Conservation (phyloP, 1,140 invertebrate species). For the Phthorimaea operculella region DNA sequence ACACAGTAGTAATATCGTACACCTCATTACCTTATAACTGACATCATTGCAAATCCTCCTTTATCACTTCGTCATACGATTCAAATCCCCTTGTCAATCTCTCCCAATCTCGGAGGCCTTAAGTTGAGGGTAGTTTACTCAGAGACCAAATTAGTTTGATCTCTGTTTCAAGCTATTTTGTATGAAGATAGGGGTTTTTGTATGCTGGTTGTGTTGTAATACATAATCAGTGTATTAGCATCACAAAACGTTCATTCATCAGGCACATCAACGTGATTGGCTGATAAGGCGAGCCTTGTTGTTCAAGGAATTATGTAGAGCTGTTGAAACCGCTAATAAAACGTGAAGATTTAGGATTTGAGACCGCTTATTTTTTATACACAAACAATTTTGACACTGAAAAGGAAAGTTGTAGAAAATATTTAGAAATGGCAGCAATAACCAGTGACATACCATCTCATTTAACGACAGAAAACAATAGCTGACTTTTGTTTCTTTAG, state of each 20-base stretch:
- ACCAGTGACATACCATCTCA: no score
- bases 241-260: slow-evolving; percentile 62
- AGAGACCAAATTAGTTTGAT: background rate
- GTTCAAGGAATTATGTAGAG: slow-evolving; percentile 27
- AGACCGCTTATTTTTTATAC: no score
- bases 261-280: slow-evolving; percentile 44
- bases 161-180: background rate
- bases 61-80: background rate
- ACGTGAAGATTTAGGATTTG: no score
- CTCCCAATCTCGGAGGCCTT: no score
- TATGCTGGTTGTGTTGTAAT: background rate
- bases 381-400: no score
- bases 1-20: slow-evolving; percentile 7
- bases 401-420: no score
- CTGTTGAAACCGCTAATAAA: slow-evolving; percentile 16
- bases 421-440: no score
- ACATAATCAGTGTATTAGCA: slow-evolving; percentile 45
- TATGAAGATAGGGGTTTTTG: background rate
- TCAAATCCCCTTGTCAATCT: no score
- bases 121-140: no score
- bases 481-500: no score
- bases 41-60: background rate
- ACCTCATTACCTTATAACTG: slow-evolving; percentile 25
- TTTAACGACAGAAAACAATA: no score
- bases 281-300: slow-evolving; percentile 32